These are phyloP conservation scores for Trachymyrmex septentrionalis DNA, from an alignment of 1,140 invertebrate species.

Conservation along the genomic window DNA sequence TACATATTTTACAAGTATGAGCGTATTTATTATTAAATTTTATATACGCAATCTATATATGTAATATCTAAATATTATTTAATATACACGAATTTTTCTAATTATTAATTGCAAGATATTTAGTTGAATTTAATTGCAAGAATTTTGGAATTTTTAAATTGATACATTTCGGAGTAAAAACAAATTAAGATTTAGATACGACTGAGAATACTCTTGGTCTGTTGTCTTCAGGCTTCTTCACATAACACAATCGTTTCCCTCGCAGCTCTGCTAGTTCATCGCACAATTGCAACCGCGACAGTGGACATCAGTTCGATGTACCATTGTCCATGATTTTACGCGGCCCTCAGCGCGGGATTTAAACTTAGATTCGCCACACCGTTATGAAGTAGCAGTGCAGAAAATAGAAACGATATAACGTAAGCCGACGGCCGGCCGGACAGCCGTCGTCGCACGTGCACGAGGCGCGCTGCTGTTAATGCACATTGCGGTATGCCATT, in stretches of 20 bases:
- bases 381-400: slow-evolving; percentile 47
- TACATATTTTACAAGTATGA: neutral
- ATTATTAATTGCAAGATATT: neutral
- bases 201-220: neutral
- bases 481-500: slow-evolving; percentile 57
- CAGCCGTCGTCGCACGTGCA: slow-evolving; percentile 42
- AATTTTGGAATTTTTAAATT: slow-evolving; percentile 5
- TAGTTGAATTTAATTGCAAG: too few species aligned
- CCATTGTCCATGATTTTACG: slow-evolving; percentile 38
- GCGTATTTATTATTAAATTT: too few species aligned
- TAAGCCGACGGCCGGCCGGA: neutral
- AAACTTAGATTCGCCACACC: slow-evolving; percentile 43
- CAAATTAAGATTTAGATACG: neutral
- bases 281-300: neutral
- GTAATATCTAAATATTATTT: neutral
- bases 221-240: neutral
- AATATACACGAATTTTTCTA: neutral
- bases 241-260: neutral
- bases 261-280: neutral
- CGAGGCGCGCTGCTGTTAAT: slow-evolving; percentile 50
- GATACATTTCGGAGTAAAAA: neutral
- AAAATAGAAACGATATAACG: slow-evolving; percentile 61
- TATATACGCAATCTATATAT: too few species aligned
- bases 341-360: slow-evolving; percentile 8
- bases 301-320: slow-evolving; percentile 32